Base-by-base conservation (phyloP, 1,140 invertebrate species). In the Hyles euphorbiae region DNA sequence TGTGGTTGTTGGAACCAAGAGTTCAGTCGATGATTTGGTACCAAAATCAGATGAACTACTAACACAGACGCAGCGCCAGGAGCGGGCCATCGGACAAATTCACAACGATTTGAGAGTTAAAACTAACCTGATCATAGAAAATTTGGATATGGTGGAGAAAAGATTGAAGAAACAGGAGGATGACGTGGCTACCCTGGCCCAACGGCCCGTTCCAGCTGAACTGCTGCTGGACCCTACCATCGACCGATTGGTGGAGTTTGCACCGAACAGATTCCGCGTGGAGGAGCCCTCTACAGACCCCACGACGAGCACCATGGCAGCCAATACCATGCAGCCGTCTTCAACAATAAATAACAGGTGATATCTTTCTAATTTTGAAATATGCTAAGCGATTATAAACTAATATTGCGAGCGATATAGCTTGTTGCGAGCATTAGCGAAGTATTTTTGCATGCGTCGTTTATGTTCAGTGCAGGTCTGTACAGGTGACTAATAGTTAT, bases 121-220 rank as follows among this genome's bases (percentile, higher is more conserved):
- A 82, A 94, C 95, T 0, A 96, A 96, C 77, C 93, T 96, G 63
- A 97, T 97, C 52, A 96, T 97, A 22, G 94, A 95, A 60, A 97
- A 97, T 77, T 88, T 97, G 57, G 94, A 95, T 74, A 94, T 95
- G 82, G 95, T 97, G 5, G 95, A 96, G 74, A 95, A 94, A 64
- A 90, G 94, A 44, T 79, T 96, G 34, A 95, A 95, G 83, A 96
- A 96, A 76, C 94, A 95, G 70, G 95, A 95, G 69, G 93, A 94
- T 67, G 94, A 95, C 49, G 93, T 94, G 10, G 93, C 93, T 2
- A 93, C 90, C 6, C 78, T 95, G n/a, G 92, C 93, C 1, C 93
- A 94, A 61, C 83, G 93, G 43, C 93, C 93, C 0, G 94, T 94
- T 9, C 92, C 94, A 0, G 92, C 94, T 1, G 94, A 95, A 75